Evolutionary conservation across 2,113 vertebrate species (phyloP).

Genomic region (Alouatta palliata): DNA sequence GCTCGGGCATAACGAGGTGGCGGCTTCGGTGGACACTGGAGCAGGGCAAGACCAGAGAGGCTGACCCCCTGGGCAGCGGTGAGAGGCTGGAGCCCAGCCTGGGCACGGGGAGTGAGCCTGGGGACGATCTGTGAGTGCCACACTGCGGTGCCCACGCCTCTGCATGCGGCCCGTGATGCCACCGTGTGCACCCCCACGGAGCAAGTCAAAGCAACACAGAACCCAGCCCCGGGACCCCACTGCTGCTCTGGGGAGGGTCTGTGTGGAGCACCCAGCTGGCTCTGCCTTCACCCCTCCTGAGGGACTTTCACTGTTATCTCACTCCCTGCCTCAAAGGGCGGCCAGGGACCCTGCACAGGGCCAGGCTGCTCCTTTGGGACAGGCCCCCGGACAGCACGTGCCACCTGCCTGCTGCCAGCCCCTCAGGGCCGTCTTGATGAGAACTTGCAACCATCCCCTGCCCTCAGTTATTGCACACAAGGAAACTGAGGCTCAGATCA

Average conservation of each 20-base stretch:
- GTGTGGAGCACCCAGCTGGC: neutral
- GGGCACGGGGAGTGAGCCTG: neutral
- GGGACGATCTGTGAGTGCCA: neutral
- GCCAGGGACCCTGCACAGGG: neutral
- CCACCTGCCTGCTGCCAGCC: constrained; percentile 67
- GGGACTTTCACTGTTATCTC: neutral
- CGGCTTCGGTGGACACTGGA: constrained; percentile 95
- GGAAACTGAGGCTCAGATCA: neutral
- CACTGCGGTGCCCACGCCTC: neutral
- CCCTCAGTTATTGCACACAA: neutral
- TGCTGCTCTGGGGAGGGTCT: neutral
- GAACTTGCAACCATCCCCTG: neutral
- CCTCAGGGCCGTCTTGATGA: constrained; percentile 54
- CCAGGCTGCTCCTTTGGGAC: constrained; percentile 60
- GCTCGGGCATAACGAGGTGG: constrained; percentile 97
- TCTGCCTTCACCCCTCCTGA: neutral
- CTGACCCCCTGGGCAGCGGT: neutral
- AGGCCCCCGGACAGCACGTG: constrained; percentile 68
- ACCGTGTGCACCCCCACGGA: fast-evolving
- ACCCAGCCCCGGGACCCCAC: neutral
- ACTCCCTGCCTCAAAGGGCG: neutral
- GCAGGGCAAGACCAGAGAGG: constrained; percentile 72
- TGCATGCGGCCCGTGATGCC: neutral
- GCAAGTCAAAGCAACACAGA: neutral
- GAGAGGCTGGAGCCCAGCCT: neutral